Conservation (phyloP, 2,888 invertebrate species). For the Trissolcus japonicus region DNA sequence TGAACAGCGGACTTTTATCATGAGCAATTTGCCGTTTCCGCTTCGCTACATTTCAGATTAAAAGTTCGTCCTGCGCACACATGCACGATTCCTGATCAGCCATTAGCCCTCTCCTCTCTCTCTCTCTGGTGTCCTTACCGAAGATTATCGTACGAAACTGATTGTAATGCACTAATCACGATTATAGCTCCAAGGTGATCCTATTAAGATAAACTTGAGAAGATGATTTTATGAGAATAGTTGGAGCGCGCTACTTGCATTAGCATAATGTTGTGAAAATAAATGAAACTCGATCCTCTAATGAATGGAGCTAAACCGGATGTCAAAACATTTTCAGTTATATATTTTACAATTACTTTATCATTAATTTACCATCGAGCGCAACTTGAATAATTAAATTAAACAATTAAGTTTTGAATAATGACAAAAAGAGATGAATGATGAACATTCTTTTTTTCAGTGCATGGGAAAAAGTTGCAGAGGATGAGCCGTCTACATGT, state of each 20-base stretch:
- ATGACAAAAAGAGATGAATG: too few relatives aligned
- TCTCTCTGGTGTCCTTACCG: background rate
- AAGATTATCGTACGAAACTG: conserved; percentile 8
- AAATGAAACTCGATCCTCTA: too few relatives aligned
- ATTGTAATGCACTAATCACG: conserved; percentile 12
- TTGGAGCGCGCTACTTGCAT: background rate
- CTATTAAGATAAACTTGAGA: conserved; percentile 3
- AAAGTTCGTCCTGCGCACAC: conserved; percentile 32
- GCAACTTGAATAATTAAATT: too few relatives aligned
- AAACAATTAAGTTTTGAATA: too few relatives aligned
- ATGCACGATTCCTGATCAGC: conserved; percentile 26
- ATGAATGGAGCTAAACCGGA: too few relatives aligned
- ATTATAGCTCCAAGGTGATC: background rate
- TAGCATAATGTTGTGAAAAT: conserved; percentile 1
- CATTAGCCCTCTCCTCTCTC: conserved; percentile 32
- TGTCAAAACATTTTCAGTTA: too few relatives aligned
- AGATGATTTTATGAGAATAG: conserved; percentile 1
- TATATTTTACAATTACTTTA: too few relatives aligned
- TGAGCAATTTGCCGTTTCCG: conserved; percentile 50
- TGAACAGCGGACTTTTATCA: conserved; percentile 39
- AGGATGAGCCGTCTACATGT: too few relatives aligned
- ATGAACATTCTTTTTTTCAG: too few relatives aligned
- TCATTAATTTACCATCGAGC: too few relatives aligned
- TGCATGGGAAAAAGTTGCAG: too few relatives aligned
- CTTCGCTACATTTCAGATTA: conserved; percentile 40